These are phyloP conservation scores for Arrhopalites spinosus DNA, from an alignment of 2,888 invertebrate genomes.

Conservation along the genomic window DNA sequence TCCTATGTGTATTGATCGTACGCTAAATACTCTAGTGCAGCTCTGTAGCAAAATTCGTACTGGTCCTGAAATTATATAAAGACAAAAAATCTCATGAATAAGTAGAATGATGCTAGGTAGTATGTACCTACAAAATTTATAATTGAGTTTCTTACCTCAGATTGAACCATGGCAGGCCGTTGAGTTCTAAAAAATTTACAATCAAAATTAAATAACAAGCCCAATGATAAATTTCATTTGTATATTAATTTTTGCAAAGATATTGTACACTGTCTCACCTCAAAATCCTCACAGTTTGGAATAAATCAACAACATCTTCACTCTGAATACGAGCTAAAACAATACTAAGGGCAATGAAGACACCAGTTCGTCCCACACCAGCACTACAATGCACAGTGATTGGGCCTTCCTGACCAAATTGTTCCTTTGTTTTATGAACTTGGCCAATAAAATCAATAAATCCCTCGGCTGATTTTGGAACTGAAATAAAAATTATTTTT, in stretches of 20 bases:
- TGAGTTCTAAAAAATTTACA: constrained; percentile 80
- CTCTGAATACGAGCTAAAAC: constrained; percentile 98
- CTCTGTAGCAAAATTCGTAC: constrained; percentile 99
- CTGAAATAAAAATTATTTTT: too few species aligned
- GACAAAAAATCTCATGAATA: not conserved
- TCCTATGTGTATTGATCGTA: constrained; percentile 53
- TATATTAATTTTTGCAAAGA: too few species aligned
- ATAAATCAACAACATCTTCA: constrained; percentile 98
- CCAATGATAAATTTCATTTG: too few species aligned
- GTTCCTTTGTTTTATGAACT: constrained; percentile 99
- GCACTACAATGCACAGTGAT: constrained; percentile 90
- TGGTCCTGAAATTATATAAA: constrained; percentile 75
- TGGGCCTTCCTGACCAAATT: constrained; percentile 99
- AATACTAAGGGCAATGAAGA: constrained; percentile 96
- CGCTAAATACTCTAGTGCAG: constrained; percentile 91
- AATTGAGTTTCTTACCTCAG: constrained; percentile 94
- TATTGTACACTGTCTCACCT: too few species aligned
- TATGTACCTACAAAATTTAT: too few species aligned
- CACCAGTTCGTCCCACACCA: constrained; percentile 97
- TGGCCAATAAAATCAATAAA: constrained; percentile 99
- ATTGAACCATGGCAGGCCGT: constrained; percentile 99
- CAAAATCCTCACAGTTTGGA: constrained; percentile 97
- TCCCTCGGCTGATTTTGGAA: constrained; percentile 96
- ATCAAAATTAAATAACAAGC: too few species aligned
- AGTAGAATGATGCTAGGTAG: too few species aligned